Evolutionary conservation across 2,797 vertebrate species (phyloP).

Genomic region (Typhlichthys eigenmanni): DNA sequence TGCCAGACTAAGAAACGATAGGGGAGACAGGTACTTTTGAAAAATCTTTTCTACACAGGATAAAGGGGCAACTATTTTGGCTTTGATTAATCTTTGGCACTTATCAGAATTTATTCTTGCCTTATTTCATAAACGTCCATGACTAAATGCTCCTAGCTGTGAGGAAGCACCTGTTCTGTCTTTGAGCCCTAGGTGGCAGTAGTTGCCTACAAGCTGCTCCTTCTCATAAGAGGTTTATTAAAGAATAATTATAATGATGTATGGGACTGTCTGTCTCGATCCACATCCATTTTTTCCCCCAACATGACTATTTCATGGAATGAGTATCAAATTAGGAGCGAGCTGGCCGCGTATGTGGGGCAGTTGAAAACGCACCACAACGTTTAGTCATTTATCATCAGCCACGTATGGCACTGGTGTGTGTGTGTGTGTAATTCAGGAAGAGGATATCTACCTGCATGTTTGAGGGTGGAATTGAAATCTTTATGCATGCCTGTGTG

Average conservation of each 20-base stretch:
- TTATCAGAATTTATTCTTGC: slow-evolving; percentile 53
- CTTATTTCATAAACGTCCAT: slow-evolving; percentile 42
- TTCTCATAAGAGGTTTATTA: slow-evolving; percentile 71
- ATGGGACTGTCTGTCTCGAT: slow-evolving; percentile 80
- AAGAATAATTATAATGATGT: slow-evolving; percentile 80
- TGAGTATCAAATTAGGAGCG: slow-evolving; percentile 74
- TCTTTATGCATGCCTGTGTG: slow-evolving; percentile 3
- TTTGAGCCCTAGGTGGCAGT: slow-evolving; percentile 80
- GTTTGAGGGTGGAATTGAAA: slow-evolving; percentile 43
- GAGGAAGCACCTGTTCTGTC: slow-evolving; percentile 29
- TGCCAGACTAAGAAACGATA: slow-evolving; percentile 45
- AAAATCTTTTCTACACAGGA: slow-evolving; percentile 45
- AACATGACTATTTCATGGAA: slow-evolving; percentile 77
- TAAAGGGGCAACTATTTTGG: slow-evolving; percentile 34
- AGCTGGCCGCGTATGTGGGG: slow-evolving; percentile 66
- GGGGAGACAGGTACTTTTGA: slow-evolving; percentile 47
- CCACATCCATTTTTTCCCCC: slow-evolving; percentile 75
- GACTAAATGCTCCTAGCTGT: slow-evolving; percentile 29
- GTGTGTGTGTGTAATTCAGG: slow-evolving; percentile 40
- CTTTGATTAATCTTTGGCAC: slow-evolving; percentile 63
- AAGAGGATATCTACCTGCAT: slow-evolving; percentile 39
- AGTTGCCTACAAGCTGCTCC: slow-evolving; percentile 61
- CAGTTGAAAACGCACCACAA: slow-evolving; percentile 68
- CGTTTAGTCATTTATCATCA: slow-evolving; percentile 77
- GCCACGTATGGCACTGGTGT: slow-evolving; percentile 47